Evolutionary conservation across 2,113 vertebrate genomes (phyloP).

Genomic region (Pomatostomus ruficeps): DNA sequence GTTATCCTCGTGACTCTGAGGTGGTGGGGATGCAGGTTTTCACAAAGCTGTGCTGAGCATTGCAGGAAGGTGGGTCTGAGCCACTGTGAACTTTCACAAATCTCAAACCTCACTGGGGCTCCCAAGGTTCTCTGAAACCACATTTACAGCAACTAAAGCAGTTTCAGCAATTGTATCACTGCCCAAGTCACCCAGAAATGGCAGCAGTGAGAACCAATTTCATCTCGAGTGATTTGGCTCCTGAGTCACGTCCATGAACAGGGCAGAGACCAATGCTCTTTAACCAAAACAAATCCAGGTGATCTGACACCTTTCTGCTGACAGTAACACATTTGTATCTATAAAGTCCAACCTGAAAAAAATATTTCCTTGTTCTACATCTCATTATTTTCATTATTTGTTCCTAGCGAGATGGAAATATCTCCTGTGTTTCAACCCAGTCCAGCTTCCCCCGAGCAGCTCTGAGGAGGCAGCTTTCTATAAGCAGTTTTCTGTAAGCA

Average conservation of each 20-base stretch:
- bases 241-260: neutral
- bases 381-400: neutral
- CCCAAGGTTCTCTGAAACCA: neutral
- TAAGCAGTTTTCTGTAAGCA: neutral
- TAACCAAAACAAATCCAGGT: neutral
- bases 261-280: neutral
- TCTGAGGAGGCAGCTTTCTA: neutral
- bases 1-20: neutral
- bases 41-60: neutral
- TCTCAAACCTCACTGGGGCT: neutral
- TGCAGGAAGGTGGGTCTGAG: neutral
- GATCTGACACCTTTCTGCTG: neutral
- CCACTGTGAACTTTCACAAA: neutral
- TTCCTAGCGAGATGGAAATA: neutral
- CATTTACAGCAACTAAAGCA: neutral
- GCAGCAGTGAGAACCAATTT: neutral
- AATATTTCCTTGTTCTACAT: neutral
- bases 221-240: neutral
- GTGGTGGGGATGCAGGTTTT: neutral
- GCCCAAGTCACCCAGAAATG: neutral
- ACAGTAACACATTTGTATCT: neutral
- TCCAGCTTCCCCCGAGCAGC: neutral
- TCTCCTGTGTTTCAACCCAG: neutral
- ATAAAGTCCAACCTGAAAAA: neutral
- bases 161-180: neutral